Percentiles rank a stretch among this genome's conserved stretches.
Conservation (phyloP, 1,140 invertebrate genomes). For the Trachymyrmex septentrionalis region DNA sequence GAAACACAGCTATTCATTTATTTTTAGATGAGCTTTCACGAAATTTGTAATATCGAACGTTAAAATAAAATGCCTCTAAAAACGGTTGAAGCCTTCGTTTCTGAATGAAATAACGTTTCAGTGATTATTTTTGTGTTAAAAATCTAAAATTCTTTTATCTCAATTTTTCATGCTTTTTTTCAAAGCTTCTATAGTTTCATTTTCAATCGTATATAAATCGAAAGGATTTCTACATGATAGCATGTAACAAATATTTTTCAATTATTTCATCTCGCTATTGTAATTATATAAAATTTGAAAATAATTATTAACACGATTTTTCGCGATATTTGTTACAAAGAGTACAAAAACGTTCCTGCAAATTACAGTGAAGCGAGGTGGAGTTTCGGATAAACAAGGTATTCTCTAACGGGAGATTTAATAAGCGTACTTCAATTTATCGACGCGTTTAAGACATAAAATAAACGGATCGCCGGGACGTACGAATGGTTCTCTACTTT, state of each 20-base stretch:
- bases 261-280: background rate
- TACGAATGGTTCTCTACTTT: conserved; percentile 41
- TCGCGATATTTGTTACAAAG: conserved; percentile 8
- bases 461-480: conserved; percentile 41
- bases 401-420: conserved; percentile 49
- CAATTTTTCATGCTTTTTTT: background rate
- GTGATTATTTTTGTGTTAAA: conserved; percentile 19
- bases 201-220: background rate
- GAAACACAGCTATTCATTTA: conserved; percentile 6
- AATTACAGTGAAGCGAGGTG: background rate
- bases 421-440: conserved; percentile 57
- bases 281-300: background rate
- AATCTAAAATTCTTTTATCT: background rate
- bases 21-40: conserved; percentile 22
- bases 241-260: background rate
- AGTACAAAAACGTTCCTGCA: background rate
- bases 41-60: conserved; percentile 1
- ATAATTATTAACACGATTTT: conserved; percentile 1
- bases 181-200: background rate
- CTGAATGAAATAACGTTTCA: conserved; percentile 15
- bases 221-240: background rate
- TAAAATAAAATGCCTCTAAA: conserved; percentile 28
- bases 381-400: conserved; percentile 45
- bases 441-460: conserved; percentile 52
- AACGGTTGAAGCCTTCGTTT: conserved; percentile 6